Percentiles rank a stretch among this genome's conserved stretches.
These are phyloP conservation scores for Dioctria linearis DNA, from an alignment of 2,888 invertebrate genomes.

Conservation along the genomic window DNA sequence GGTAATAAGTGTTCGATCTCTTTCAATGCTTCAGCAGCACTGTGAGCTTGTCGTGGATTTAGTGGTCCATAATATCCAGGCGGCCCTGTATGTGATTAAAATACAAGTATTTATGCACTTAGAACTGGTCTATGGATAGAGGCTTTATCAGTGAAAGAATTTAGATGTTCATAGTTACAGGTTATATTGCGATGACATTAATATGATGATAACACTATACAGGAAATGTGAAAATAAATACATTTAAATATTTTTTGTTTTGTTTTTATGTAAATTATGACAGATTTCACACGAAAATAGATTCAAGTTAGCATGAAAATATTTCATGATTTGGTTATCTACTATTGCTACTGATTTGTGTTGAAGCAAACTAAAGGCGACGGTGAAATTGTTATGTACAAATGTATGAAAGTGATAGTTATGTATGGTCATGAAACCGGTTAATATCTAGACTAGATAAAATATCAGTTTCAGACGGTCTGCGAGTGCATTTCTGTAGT, in stretches of 20 bases:
- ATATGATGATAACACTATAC: neutral
- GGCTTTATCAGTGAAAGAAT: constrained; percentile 1
- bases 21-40: constrained; percentile 56
- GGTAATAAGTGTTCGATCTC: constrained; percentile 58
- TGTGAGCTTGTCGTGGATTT: constrained; percentile 47
- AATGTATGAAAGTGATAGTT: neutral
- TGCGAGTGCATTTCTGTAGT: neutral
- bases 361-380: neutral
- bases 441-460: neutral
- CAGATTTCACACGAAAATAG: neutral
- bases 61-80: constrained; percentile 47
- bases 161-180: constrained; percentile 6
- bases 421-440: neutral
- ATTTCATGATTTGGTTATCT: neutral
- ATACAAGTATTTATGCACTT: constrained; percentile 35
- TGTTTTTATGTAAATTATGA: neutral
- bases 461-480: neutral
- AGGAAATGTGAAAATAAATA: too few relatives aligned
- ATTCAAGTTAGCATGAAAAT: neutral
- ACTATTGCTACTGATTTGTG: too few relatives aligned
- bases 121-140: constrained; percentile 5
- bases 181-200: too few relatives aligned
- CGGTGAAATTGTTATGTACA: neutral
- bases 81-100: constrained; percentile 54
- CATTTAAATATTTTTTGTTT: neutral